Evolutionary conservation across 2,888 invertebrate species (phyloP).

Genomic region (Malacosoma neustria): DNA sequence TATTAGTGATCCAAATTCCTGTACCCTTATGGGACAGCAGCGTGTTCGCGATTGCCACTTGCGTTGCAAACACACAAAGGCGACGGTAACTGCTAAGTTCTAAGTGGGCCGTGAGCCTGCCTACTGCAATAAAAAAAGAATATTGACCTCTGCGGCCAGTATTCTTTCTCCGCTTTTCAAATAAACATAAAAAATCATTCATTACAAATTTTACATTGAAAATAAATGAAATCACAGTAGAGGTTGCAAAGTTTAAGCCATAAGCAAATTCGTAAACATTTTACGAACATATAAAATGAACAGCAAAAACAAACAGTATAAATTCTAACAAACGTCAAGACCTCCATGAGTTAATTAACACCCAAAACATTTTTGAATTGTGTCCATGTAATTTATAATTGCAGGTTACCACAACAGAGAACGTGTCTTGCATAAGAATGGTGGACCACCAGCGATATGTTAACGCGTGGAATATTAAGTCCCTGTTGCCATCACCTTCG

Average conservation of each 20-base stretch:
- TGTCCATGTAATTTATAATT: constrained; percentile 12
- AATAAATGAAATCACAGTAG: too few species aligned
- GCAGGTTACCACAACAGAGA: background rate
- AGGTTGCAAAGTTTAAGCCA: too few species aligned
- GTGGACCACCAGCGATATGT: background rate
- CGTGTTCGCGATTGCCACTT: background rate
- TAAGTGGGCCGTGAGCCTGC: too few species aligned
- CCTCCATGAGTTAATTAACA: constrained; percentile 3
- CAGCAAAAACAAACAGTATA: too few species aligned
- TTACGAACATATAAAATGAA: too few species aligned
- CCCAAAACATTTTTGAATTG: constrained; percentile 9
- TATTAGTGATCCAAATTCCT: background rate
- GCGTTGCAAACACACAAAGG: background rate
- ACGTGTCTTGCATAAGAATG: background rate
- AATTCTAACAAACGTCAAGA: too few species aligned
- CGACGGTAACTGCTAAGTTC: background rate
- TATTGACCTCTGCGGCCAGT: too few species aligned
- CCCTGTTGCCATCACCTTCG: background rate
- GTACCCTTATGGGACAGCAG: background rate
- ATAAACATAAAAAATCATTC: too few species aligned
- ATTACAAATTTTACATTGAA: too few species aligned
- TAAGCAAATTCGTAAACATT: too few species aligned
- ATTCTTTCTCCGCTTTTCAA: too few species aligned
- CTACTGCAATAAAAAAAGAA: too few species aligned
- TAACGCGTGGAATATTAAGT: background rate